Conservation (phyloP, 2,888 invertebrate species). For the Drosophila dives region DNA sequence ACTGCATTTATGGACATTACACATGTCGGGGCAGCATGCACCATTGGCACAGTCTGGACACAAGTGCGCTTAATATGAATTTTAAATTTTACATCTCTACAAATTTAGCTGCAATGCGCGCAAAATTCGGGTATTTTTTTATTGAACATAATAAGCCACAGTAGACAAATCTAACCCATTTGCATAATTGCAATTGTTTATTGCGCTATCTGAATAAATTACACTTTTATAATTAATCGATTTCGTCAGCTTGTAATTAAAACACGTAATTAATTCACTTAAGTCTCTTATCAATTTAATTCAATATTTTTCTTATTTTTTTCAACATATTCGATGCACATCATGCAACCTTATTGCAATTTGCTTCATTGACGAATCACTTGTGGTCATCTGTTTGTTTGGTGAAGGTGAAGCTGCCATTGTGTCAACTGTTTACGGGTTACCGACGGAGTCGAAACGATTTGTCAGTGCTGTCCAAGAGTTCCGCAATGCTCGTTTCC, state of each 20-base stretch:
- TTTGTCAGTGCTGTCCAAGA: constrained; percentile 60
- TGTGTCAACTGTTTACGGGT: constrained; percentile 32
- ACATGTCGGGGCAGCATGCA: constrained; percentile 31
- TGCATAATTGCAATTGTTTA: not conserved
- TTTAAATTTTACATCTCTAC: constrained; percentile 43
- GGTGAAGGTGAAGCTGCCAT: not conserved
- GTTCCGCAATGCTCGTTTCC: constrained; percentile 32
- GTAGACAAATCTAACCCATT: not conserved
- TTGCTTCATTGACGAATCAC: constrained; percentile 40
- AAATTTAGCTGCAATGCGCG: constrained; percentile 15
- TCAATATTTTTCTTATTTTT: not conserved
- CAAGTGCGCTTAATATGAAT: constrained; percentile 48
- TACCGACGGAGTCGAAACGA: constrained; percentile 45
- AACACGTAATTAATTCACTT: not conserved
- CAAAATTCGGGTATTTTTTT: not conserved
- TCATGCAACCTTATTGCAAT: constrained; percentile 27
- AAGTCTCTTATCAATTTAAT: too few relatives aligned
- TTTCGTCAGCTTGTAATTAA: not conserved
- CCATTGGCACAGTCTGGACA: constrained; percentile 4
- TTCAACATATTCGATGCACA: not conserved
- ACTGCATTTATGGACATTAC: constrained; percentile 54
- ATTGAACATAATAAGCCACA: not conserved
- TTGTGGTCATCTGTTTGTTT: constrained; percentile 30
- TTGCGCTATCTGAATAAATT: not conserved
- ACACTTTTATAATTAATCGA: not conserved